Evolutionary conservation across 2,113 vertebrate genomes (phyloP).

Genomic region (Corythornis vintsioides): DNA sequence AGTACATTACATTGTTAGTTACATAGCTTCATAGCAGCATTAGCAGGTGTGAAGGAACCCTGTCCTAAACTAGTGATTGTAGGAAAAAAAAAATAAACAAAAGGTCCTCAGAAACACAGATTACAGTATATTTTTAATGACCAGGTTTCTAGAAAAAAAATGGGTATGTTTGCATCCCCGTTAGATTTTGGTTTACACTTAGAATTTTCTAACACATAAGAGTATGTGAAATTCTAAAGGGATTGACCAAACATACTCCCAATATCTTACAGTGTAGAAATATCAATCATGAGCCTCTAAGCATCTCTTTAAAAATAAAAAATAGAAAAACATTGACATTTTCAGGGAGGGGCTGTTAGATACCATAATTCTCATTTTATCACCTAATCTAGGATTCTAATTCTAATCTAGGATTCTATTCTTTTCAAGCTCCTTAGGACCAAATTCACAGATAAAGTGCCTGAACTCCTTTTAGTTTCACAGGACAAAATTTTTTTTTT

Average conservation of each 20-base stretch:
- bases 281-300: background rate
- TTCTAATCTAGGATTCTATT: background rate
- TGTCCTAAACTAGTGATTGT: background rate
- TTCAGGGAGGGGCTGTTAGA: background rate
- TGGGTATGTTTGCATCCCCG: background rate
- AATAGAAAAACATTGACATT: background rate
- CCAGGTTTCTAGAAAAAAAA: background rate
- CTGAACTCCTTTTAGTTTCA: background rate
- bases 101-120: background rate
- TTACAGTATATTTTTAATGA: background rate
- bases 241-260: background rate
- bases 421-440: background rate
- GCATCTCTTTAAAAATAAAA: background rate
- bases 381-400: background rate
- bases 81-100: background rate
- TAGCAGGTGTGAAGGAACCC: background rate
- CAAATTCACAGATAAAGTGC: background rate
- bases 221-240: background rate
- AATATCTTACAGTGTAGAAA: background rate
- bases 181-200: background rate
- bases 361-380: background rate
- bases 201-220: background rate
- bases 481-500: background rate
- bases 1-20: background rate
- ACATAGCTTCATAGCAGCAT: background rate